Evolutionary conservation across 2,888 invertebrate genomes (phyloP), one percentile per base, ranked within the genome.

Genomic region (Bhutanitis thaidina): DNA sequence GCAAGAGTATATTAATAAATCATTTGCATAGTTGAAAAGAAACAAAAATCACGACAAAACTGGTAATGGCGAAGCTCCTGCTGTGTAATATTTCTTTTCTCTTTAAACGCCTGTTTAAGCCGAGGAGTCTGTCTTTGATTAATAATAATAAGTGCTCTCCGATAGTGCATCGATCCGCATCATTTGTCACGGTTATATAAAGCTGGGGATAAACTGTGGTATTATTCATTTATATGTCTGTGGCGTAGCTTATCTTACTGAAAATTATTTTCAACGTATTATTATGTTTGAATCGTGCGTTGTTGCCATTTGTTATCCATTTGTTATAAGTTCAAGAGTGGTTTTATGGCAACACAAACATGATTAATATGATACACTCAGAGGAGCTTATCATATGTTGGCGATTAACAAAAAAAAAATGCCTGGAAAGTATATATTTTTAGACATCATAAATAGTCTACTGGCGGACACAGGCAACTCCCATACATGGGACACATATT

Each of bases 101-200:
- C 30, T 45, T 41, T 41, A 51, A 51, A 51, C 40, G 51, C 29
- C 45, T 46, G 46, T 46, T 51, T 46, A 51, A 40, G 45, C 41
- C 51, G 14, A 49, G 45, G 41, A 46, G 45, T 25, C 41, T 41
- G 43, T 52, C 54, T 57, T 56, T 62, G 61, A 62, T 62, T 52
- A 54, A 61, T 62, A 56, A 56, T 56, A 57, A 56, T 62, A 58
- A 61, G 57, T 60, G 57, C 55, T 43, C 40, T 41, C 45, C 52
- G 57, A 61, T 56, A 61, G 52, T 53, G 49, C 54, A 57, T 56
- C 61, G 62, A 62, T 73, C 64, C 62, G 60, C 57, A 48, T 66
- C 59, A 75, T 77, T 77, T 71, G 72, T 77, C 59, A 57, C 54
- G 50, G 53, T 54, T 41, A 43, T 52, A 52, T 53, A 50, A 56